Base-by-base conservation (phyloP, 2,888 invertebrate species). In the Busseola fusca region DNA sequence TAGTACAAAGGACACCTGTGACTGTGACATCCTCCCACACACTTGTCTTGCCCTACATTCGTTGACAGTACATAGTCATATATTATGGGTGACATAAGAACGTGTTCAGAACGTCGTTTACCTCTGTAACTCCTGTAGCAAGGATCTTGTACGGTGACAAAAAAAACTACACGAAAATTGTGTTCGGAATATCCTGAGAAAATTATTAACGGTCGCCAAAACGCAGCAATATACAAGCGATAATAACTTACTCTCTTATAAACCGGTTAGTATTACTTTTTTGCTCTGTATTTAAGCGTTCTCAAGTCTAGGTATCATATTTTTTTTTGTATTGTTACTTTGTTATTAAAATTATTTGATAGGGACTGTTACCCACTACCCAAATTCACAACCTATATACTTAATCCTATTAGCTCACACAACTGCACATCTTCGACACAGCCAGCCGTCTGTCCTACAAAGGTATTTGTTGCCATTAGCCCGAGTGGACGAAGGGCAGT, bases 401-500 rank as follows among this genome's bases (percentile, higher is more conserved):
- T 45, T 66, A 57, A 65, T 72, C 48, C 16, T 72, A 72, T 72
- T 72, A 72, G 2, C 21, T 18, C 40, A 64, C 57, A 72, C 30
- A 72, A 70, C 40, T 70, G 59, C 77, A 69, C 40, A 64, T 64
- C 45, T 66, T 60, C n/a, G 66, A 56, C 63, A 52, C 45, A 27
- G 48, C 21, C 42, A 52, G 34, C 30, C 71, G 37, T 59, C 64
- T 72, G 58, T 30, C 59, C 65, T 62, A 52, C 63, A 60, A 66
- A 76, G 67, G 66, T 78, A 83, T 76, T 78, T 73, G 65, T 56
- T 64, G 68, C 74, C 77, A 82, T 80, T 80, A 79, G 73, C 69
- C 72, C 69, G 64, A 82, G 80, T 78, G 75, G 76, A 58, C 67
- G 76, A 78, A 73, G 75, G 80, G 81, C 83, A 86, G 82, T 85